phyloP scores from a whole-genome alignment of 2,797 vertebrate species.

The Champsocephalus esox region DNA sequence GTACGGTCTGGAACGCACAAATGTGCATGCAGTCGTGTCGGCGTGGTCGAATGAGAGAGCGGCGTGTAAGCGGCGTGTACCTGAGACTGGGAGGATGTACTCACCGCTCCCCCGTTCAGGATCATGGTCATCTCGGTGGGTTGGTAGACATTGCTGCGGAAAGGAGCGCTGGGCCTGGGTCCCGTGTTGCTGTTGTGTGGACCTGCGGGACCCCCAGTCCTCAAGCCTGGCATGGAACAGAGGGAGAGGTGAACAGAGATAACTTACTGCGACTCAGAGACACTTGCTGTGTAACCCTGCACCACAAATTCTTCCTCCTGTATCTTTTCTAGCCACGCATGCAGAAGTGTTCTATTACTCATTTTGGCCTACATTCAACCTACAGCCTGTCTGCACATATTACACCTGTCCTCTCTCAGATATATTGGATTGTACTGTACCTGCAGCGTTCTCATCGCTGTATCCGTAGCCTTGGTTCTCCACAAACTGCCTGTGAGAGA shows the following conservation, averaged over 20 bases:
- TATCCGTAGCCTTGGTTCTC: conserved; percentile 97
- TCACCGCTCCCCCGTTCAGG: conserved; percentile 97
- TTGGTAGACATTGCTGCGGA: conserved; percentile 98
- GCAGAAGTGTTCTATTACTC: conserved; percentile 58
- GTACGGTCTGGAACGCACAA: conserved; percentile 62
- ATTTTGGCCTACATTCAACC: conserved; percentile 61
- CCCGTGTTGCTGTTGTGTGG: conserved; percentile 92
- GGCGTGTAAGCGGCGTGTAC: conserved; percentile 77
- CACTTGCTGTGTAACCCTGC: conserved; percentile 40
- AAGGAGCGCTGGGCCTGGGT: conserved; percentile 92
- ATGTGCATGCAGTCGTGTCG: conserved; percentile 77
- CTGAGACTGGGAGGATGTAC: conserved; percentile 85
- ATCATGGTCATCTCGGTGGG: conserved; percentile 99
- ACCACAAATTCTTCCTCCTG: conserved; percentile 31
- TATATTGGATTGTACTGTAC: conserved; percentile 72
- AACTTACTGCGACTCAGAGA: conserved; percentile 50
- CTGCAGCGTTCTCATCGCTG: conserved; percentile 92
- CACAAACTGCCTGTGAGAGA: conserved; percentile 94
- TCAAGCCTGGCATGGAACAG: conserved; percentile 83
- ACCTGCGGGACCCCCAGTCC: conserved; percentile 74
- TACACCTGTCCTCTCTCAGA: conserved; percentile 29
- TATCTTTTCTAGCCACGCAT: conserved; percentile 47
- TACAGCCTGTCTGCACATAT: conserved; percentile 30
- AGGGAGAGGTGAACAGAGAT: conserved; percentile 27
- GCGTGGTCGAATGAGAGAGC: conserved; percentile 59